Evolutionary conservation across 2,113 vertebrate species (phyloP), one percentile per base, ranked within the genome.

Genomic region (Erpornis zantholeuca): DNA sequence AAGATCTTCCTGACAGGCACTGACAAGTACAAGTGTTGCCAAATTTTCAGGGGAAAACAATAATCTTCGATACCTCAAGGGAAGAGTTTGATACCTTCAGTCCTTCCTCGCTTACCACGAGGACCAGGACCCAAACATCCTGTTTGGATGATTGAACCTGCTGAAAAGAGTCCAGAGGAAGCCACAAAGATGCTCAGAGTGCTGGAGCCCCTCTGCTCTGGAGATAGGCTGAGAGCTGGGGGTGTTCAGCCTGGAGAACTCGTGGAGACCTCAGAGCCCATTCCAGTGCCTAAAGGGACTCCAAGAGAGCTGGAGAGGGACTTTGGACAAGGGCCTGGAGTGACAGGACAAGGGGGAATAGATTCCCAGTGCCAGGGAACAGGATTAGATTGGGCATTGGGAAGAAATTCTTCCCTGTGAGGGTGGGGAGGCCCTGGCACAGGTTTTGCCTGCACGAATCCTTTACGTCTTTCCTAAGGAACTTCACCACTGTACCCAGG

Each of bases 1-100:
- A 82, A 91, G 57, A 87, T 88, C 88, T 92, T 66, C 75, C 88
- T 86, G 94, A 95, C 95, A 96, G 71, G 82, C 65, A 22, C 42
- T n/a, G 87, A 85, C 85, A 90, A 38, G 76, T 63, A 15, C 6
- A 35, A 93, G 50, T 47, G 59, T 50, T 86, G 94, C 92, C 94
- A 92, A 72, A 82, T 81, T 86, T 77, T 50, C n/a, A 85, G 53
- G 57, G 31, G 69, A 87, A 92, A 94, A 87, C 28, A 82, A 70
- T 63, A 6, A 59, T 52, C 21, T 45, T 56, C 31, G 4, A 4
- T 19, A 29, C 49, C 66, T 36, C 65, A 85, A 56, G 45, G 44
- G 36, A 65, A 82, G 50, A 76, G 20, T 73, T 95, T 36, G 82
- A 53, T 59, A 84, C 40, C 54, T 52, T 52, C 83, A 31, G 53